Percentiles rank a stretch among this genome's conserved stretches.
phyloP scores from a whole-genome alignment of 2,797 vertebrate species.

The Argyrosomus regius region DNA sequence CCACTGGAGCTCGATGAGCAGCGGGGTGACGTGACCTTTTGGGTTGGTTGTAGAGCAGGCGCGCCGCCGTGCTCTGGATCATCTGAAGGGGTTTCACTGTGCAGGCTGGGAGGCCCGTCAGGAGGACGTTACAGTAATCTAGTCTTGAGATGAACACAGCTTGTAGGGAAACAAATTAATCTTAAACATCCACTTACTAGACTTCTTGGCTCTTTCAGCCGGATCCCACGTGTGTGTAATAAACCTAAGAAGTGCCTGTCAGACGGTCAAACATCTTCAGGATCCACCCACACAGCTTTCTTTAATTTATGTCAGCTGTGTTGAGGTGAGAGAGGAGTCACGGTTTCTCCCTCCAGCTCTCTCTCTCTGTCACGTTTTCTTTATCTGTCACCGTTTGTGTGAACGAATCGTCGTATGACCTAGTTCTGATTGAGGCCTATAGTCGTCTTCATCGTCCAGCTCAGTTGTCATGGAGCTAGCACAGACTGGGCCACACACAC shows the following conservation, averaged over 20 bases:
- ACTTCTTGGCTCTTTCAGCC: background rate
- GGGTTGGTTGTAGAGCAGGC: background rate
- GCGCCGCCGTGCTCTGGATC: too few relatives aligned
- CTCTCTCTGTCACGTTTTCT: too few relatives aligned
- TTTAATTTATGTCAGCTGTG: background rate
- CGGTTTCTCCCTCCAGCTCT: too few relatives aligned
- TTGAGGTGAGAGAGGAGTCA: background rate
- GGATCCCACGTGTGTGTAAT: background rate
- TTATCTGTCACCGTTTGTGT: too few relatives aligned
- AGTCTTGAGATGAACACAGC: too few relatives aligned
- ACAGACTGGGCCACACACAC: background rate
- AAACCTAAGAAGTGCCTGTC: background rate
- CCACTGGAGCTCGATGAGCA: too few relatives aligned
- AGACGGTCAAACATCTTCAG: background rate
- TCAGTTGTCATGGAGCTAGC: background rate
- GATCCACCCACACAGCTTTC: background rate
- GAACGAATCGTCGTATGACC: too few relatives aligned
- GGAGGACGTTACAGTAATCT: too few relatives aligned
- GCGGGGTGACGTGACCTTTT: too few relatives aligned
- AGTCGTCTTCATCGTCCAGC: background rate
- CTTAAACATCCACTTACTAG: background rate
- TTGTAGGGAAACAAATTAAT: background rate
- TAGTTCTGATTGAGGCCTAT: too few relatives aligned
- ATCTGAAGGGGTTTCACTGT: too few relatives aligned
- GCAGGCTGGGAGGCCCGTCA: too few relatives aligned